phyloP scores from a whole-genome alignment of 2,888 invertebrate genomes.

The Nymphalis c-album region DNA sequence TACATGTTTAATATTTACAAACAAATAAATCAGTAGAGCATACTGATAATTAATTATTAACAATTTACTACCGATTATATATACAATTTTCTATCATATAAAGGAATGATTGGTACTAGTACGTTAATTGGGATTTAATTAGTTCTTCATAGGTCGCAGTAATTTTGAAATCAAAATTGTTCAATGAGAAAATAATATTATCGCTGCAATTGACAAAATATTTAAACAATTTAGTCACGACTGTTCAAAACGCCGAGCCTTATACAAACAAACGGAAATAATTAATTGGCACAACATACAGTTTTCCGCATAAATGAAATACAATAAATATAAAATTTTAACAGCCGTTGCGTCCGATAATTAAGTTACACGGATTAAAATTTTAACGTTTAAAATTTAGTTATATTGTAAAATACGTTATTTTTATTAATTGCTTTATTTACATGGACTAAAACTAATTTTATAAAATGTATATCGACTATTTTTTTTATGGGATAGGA shows the following conservation, averaged over 20 bases:
- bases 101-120: too few species aligned
- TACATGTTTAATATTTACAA: too few species aligned
- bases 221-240: slow-evolving; percentile 1
- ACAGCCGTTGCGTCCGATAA: not conserved
- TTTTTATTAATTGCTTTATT: not conserved
- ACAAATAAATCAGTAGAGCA: too few species aligned
- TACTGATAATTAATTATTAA: too few species aligned
- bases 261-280: slow-evolving; percentile 5
- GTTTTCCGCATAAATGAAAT: slow-evolving; percentile 6
- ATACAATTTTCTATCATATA: too few species aligned
- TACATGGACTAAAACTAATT: not conserved
- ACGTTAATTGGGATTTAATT: not conserved
- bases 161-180: not conserved
- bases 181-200: not conserved
- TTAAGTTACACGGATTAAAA: slow-evolving; percentile 14
- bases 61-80: too few species aligned
- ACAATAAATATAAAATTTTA: slow-evolving; percentile 1
- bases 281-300: slow-evolving; percentile 7
- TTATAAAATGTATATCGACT: too few species aligned
- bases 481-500: too few species aligned
- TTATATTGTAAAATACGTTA: not conserved
- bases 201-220: not conserved
- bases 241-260: not conserved
- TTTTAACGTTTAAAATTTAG: not conserved
- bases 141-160: not conserved